These are phyloP conservation scores for Chanos chanos DNA, from an alignment of 2,797 vertebrate genomes.

Conservation along the genomic window DNA sequence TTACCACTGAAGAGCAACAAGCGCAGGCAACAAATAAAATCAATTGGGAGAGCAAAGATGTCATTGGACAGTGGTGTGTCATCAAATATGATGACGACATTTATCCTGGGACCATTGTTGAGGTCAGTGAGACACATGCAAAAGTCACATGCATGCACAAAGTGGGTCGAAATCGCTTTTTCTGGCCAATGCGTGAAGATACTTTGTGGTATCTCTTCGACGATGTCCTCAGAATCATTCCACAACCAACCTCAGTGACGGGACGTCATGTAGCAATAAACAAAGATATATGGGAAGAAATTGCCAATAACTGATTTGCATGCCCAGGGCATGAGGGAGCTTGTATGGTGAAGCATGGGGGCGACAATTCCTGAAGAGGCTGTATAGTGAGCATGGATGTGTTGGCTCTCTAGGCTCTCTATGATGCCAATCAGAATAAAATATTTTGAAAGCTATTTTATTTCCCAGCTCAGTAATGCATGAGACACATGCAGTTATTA, in stretches of 20 bases:
- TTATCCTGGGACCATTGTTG: conserved; percentile 6
- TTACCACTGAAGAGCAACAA: background rate
- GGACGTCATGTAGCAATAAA: conserved; percentile 12
- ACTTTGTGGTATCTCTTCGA: conserved; percentile 15
- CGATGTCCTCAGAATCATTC: conserved; percentile 1
- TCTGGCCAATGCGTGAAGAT: background rate
- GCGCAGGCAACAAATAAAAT: conserved; percentile 4
- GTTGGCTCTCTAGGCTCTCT: background rate
- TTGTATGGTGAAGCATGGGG: background rate
- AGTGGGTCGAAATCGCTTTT: no score
- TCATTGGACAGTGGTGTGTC: conserved; percentile 16
- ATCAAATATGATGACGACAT: conserved; percentile 11
- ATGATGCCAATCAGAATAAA: background rate
- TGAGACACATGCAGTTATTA: no score
- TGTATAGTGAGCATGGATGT: background rate
- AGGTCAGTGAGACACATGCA: conserved; percentile 8
- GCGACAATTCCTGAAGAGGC: background rate
- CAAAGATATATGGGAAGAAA: conserved; percentile 18
- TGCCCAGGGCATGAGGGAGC: background rate
- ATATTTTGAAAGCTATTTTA: background rate
- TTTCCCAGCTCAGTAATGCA: background rate
- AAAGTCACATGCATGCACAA: conserved; percentile 28
- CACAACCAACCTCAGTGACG: conserved; percentile 3
- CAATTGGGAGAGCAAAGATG: conserved; percentile 4
- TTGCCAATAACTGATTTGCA: background rate